Conservation (phyloP, 2,888 invertebrate genomes). For the Orchesella flavescens region DNA sequence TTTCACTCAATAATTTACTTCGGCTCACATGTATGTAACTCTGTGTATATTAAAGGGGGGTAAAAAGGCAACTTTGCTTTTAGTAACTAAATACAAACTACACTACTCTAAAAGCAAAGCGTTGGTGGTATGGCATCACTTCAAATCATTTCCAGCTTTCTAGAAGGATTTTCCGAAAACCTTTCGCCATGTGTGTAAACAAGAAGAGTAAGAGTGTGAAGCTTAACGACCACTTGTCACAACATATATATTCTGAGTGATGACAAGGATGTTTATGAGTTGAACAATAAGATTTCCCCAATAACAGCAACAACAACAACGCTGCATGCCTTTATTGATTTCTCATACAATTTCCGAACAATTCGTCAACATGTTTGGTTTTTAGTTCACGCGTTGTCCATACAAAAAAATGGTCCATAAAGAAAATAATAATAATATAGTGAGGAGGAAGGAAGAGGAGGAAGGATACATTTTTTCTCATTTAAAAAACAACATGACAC, state of each 20-base stretch:
- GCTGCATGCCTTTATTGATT: neutral
- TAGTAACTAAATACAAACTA: too few relatives aligned
- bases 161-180: neutral
- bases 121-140: conserved; percentile 7
- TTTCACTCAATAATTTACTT: neutral
- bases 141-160: conserved; percentile 40
- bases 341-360: neutral
- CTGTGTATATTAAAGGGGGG: neutral
- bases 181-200: too few relatives aligned
- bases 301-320: too few relatives aligned
- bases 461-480: conserved; percentile 29
- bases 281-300: too few relatives aligned
- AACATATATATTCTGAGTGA: too few relatives aligned
- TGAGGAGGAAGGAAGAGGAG: neutral
- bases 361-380: neutral
- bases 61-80: conserved; percentile 16
- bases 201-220: too few relatives aligned
- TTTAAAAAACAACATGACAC: conserved; percentile 38
- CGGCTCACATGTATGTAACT: neutral
- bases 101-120: conserved; percentile 19
- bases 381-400: too few relatives aligned
- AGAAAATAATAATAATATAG: too few relatives aligned
- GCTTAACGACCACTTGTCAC: too few relatives aligned
- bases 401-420: too few relatives aligned
- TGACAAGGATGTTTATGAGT: too few relatives aligned